Evolutionary conservation across 2,888 invertebrate species (phyloP), one percentile per base, ranked within the genome.

Genomic region (Eudasyphora cyanicolor): DNA sequence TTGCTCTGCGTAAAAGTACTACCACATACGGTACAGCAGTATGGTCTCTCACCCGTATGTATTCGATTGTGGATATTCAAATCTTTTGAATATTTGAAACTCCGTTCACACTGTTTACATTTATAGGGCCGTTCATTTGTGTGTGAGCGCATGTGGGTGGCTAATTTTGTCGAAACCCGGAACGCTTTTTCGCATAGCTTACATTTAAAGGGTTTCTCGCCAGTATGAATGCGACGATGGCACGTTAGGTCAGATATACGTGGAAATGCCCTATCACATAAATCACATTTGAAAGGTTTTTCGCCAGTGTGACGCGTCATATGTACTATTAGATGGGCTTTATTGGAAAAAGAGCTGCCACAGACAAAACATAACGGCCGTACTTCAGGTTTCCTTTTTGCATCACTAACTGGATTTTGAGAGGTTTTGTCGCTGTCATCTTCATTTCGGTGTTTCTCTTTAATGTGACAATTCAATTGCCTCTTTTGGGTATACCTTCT

Each of bases 81-180:
- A 88, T 95, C 95, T 89, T 95, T 95, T 76, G 95, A 95, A 90
- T 95, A 95, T 0, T 95, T 95, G 89, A 95, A 95, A 24, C 91
- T 90, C 75, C 91, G 90, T 51, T 92, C 92, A 76, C 92, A 92
- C 45, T 90, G 94, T 3, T 93, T 93, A 86, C 94, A 94, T 87
- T 94, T 94, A 89, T 94, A 94, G 0, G 94, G 94, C 38, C 93
- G 91, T 60, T 93, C 93, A 0, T 94, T 94, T 8, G 90, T 91
- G 85, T 92, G 92, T n/a, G 94, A 94, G 8, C 94, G 93, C 94
- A 94, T 94, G 86, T 94, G 94, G 32, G 69, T 78, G 19, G 75
- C 75, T 60, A 84, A 71, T 38, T 84, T 81, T 67, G 76, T 81
- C 38, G 78, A 84, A 0, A 81, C 81, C 5, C 67, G 93, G 86